A percentile compares a stretch with the other conserved stretches of the same genome.
phyloP scores from a whole-genome alignment of 2,797 vertebrate species.

The Dallia pectoralis region DNA sequence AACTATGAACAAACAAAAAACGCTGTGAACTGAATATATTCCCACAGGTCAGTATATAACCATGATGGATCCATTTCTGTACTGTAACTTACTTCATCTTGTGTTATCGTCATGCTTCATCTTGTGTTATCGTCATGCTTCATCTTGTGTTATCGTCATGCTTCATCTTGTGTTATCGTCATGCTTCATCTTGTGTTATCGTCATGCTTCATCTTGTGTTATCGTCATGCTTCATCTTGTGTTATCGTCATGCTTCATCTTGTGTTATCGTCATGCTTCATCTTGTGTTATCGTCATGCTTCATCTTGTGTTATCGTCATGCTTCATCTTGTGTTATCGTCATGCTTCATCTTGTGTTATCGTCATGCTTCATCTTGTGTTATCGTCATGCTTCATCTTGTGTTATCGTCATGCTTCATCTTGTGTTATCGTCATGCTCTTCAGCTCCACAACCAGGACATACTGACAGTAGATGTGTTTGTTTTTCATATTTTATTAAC shows the following conservation, averaged over 20 bases:
- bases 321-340: background rate
- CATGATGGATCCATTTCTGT: too few species aligned
- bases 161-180: background rate
- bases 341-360: background rate
- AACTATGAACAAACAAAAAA: background rate
- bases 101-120: background rate
- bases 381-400: background rate
- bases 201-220: background rate
- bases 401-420: background rate
- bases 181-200: background rate
- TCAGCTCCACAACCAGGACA: background rate
- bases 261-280: background rate
- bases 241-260: background rate
- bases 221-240: background rate
- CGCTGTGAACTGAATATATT: background rate
- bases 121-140: background rate
- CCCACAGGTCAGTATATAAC: background rate
- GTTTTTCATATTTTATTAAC: conserved; percentile 8
- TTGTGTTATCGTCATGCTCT: background rate
- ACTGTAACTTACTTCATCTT: too few species aligned
- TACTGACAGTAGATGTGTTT: conserved; percentile 7
- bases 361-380: background rate
- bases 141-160: background rate
- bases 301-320: background rate
- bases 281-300: background rate